Conservation (phyloP, 1,140 invertebrate species). For the Zaprionus africanus region DNA sequence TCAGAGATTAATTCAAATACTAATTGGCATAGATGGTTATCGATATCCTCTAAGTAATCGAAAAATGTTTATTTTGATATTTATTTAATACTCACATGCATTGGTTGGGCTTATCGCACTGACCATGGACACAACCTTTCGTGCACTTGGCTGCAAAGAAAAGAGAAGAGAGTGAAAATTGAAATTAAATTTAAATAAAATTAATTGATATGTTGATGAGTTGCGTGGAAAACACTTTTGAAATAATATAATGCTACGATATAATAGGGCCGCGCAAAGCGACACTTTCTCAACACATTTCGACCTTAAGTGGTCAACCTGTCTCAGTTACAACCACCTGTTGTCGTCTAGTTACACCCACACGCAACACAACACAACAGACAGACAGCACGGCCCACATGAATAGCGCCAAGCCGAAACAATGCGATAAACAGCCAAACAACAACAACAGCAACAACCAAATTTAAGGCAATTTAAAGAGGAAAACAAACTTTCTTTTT, state of each 20-base stretch:
- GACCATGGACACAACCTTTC: conserved; percentile 96
- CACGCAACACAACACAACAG: conserved; percentile 39
- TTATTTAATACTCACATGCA: conserved; percentile 93
- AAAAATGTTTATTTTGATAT: conserved; percentile 13
- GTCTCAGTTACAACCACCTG: conserved; percentile 17
- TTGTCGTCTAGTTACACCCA: conserved; percentile 48
- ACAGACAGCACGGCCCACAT: conserved; percentile 35
- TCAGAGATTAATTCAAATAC: no score
- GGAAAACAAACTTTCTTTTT: conserved; percentile 73
- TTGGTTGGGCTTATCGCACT: conserved; percentile 96
- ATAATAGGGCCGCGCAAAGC: conserved; percentile 34
- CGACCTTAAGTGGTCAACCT: conserved; percentile 43
- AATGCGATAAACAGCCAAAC: conserved; percentile 12
- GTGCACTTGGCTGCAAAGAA: conserved; percentile 95
- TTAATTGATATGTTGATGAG: conserved; percentile 71
- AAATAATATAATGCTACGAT: neutral
- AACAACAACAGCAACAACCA: conserved; percentile 30
- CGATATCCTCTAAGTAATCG: no score
- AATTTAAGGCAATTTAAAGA: conserved; percentile 60
- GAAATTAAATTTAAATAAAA: conserved; percentile 57
- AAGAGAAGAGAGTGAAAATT: conserved; percentile 87
- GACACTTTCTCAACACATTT: conserved; percentile 61
- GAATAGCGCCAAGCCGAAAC: conserved; percentile 34
- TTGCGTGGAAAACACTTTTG: neutral
- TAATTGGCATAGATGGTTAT: no score